Conservation (phyloP, 2,113 vertebrate species). For the Oreochromis spilurus region DNA sequence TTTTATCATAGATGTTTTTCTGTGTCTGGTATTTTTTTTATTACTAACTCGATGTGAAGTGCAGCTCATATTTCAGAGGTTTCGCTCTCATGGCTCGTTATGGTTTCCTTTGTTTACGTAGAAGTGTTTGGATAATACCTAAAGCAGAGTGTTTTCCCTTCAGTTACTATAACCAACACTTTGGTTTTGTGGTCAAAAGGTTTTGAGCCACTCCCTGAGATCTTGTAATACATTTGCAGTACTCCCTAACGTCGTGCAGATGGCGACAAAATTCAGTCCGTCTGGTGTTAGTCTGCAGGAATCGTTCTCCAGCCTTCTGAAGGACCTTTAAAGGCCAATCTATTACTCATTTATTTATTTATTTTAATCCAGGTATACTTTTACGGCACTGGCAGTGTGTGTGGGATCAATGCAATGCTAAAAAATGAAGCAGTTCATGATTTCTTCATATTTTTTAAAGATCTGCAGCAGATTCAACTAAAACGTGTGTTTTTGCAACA, state of each 20-base stretch:
- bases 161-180: too few relatives aligned
- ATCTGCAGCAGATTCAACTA: background rate
- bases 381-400: background rate
- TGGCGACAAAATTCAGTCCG: background rate
- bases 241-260: background rate
- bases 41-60: background rate
- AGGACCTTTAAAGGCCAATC: too few relatives aligned
- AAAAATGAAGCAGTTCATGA: background rate
- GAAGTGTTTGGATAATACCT: background rate
- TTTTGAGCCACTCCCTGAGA: background rate
- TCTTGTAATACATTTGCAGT: background rate
- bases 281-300: background rate
- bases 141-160: background rate
- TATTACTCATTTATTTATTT: too few relatives aligned
- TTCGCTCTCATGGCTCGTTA: background rate
- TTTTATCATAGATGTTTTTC: background rate
- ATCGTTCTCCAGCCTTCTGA: background rate
- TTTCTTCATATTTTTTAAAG: background rate
- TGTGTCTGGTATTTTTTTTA: background rate
- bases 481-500: background rate
- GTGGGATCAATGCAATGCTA: background rate
- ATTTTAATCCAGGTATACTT: too few relatives aligned
- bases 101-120: background rate
- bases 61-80: background rate
- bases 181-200: background rate